Base-by-base conservation (phyloP, 2,888 invertebrate genomes). In the Sinentomon sp. region DNA sequence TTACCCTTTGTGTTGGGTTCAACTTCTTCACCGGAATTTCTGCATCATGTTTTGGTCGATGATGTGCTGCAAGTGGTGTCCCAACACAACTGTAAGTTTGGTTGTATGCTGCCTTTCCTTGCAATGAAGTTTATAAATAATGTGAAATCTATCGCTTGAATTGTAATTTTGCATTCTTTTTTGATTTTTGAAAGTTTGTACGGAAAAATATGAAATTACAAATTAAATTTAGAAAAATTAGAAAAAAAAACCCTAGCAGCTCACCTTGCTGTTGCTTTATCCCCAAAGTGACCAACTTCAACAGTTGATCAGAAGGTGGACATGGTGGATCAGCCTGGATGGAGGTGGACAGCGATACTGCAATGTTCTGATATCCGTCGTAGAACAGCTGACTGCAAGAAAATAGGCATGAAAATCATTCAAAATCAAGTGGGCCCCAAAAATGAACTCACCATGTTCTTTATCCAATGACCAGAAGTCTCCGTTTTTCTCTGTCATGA, bases 361-460 rank as follows among this genome's bases (percentile, higher is more conserved):
- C 94, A 30, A 92, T 60, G n/a, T 71, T 68, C 51, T 87, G 83
- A 52, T 85, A 74, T 1, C 94, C 94, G 66, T 97, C 97, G 50
- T 97, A 94, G 53, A 78, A 83, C 32, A 99, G 59, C 54, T 97
- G 97, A 47, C 97, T 97, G 52, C 21, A 62, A 59, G 25, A 21
- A 18, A 19, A 32, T 26, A 17, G 17, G 30, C 6, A 30, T 29
- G 7, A 17, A 35, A 33, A 32, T 27, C 30, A 13, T 19, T 33
- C 12, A 19, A 17, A 23, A 9, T 6, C n/a, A 21, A 17, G 20
- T 12, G n/a, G 13, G 10, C 6, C n/a, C 7, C 14, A 32, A 12
- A n/a, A 6, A 23, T 21, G 12, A 25, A 23, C 10, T 10, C n/a
- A n/a, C n/a, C n/a, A n/a, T n/a, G n/a, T n/a, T n/a, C n/a, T n/a